Evolutionary conservation across 2,797 vertebrate species (phyloP), one percentile per base, ranked within the genome.

Genomic region (Pseudochaenichthys georgianus): DNA sequence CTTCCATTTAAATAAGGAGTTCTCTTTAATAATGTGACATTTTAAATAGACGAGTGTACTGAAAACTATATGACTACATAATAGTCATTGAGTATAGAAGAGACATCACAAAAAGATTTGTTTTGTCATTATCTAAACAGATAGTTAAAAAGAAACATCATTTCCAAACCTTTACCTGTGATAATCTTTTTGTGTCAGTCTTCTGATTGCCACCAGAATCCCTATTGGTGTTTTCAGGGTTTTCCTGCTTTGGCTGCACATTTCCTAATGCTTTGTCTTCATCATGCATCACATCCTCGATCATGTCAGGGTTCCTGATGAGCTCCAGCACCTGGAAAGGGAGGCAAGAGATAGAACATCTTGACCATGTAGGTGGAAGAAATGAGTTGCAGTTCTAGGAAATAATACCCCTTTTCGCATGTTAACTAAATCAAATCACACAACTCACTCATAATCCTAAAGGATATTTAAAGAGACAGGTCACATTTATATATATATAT

Each of bases 261-360:
- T 64, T 65, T 28, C 41, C 5, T 12, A 81, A 65, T 31, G 77
- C 71, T 54, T 59, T n/a, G 52, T 83, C 61, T 70, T 82, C 72
- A 70, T 58, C 42, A 50, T 11, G 47, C 52, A 88, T 38, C 23
- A 80, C 28, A 42, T 88, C 71, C 34, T 84, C 65, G 38, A 84
- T 70, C 73, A 80, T 64, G 52, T 84, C 75, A 21, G 89, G 83
- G 58, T 87, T 84, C 41, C 75, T 81, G 60, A 77, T 2, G 9
- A 89, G 65, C 31, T 87, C 87, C 47, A 79, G 38, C 43, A 89
- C 77, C 89, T 92, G 73, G 42, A 63, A 31, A 65, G 1, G 9
- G n/a, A 66, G 47, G 5, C 3, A 57, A 58, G n/a, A 54, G 9
- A 9, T n/a, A 48, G 42, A 61, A 64, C 2, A 60, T 31, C 13